Evolutionary conservation across 1,140 invertebrate genomes (phyloP).

Genomic region (Penaeus japonicus): DNA sequence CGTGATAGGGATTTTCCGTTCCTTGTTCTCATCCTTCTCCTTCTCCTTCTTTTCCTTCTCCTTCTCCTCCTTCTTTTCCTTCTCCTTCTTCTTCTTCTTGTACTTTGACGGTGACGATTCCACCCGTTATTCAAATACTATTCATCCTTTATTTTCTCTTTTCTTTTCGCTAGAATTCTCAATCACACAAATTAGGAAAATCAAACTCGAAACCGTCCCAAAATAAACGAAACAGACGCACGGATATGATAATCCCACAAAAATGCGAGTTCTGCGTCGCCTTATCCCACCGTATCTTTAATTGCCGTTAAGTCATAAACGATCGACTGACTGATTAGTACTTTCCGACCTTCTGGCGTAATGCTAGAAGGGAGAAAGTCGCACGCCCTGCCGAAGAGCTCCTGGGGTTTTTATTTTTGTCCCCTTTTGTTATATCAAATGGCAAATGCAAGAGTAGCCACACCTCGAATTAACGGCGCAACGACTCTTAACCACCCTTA

Average conservation of each 20-base stretch:
- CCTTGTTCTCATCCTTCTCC: too few relatives aligned
- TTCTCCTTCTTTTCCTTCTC: too few relatives aligned
- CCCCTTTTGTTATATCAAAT: conserved; percentile 46
- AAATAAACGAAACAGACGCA: too few relatives aligned
- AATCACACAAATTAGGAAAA: not conserved
- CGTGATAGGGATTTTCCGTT: too few relatives aligned
- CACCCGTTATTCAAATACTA: too few relatives aligned
- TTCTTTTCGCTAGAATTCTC: too few relatives aligned
- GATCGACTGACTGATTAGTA: conserved; percentile 11
- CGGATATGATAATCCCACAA: too few relatives aligned
- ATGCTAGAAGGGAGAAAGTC: not conserved
- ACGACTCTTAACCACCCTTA: too few relatives aligned
- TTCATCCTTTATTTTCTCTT: too few relatives aligned
- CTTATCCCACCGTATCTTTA: conserved; percentile 53
- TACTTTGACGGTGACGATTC: too few relatives aligned
- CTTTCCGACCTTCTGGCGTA: not conserved
- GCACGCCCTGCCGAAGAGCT: not conserved
- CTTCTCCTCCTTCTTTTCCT: too few relatives aligned
- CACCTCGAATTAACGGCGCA: conserved; percentile 19
- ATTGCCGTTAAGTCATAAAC: conserved; percentile 54
- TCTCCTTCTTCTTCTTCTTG: too few relatives aligned
- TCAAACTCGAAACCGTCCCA: not conserved
- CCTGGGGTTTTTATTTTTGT: conserved; percentile 38
- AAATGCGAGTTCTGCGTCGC: not conserved
- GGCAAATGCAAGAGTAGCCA: conserved; percentile 43